Conservation (phyloP, 1,140 invertebrate species). For the Temnothorax longispinosus region DNA sequence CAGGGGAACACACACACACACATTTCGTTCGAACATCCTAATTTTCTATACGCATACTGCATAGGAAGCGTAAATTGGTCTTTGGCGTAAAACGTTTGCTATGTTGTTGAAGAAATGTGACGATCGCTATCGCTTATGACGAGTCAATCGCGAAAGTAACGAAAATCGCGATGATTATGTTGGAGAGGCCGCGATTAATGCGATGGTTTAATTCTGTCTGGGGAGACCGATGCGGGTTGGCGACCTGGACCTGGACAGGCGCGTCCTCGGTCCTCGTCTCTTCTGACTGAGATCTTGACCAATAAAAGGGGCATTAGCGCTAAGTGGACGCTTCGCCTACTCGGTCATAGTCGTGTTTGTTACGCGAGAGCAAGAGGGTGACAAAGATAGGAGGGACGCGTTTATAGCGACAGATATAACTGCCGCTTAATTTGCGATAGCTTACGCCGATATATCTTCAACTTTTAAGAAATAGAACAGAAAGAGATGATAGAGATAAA, state of each 20-base stretch:
- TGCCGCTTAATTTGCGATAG: conserved; percentile 38
- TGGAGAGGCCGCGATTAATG: conserved; percentile 20
- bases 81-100: neutral
- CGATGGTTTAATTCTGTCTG: conserved; percentile 60
- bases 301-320: conserved; percentile 82
- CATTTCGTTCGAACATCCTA: neutral
- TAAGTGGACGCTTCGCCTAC: conserved; percentile 79
- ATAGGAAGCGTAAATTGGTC: too few relatives aligned
- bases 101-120: neutral
- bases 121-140: neutral
- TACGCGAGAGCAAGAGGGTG: conserved; percentile 73
- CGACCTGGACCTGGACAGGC: conserved; percentile 27
- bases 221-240: conserved; percentile 30
- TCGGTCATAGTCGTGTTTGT: conserved; percentile 79
- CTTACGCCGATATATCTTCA: neutral
- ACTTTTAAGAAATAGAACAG: neutral
- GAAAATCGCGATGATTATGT: neutral
- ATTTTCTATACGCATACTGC: neutral
- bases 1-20: neutral
- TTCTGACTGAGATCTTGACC: conserved; percentile 78
- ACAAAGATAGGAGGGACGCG: conserved; percentile 66
- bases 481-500: neutral
- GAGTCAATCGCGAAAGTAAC: neutral
- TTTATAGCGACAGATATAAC: conserved; percentile 68
- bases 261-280: conserved; percentile 53